Base-by-base conservation (phyloP, 2,113 vertebrate genomes). In the Phrynosoma blainvillii region DNA sequence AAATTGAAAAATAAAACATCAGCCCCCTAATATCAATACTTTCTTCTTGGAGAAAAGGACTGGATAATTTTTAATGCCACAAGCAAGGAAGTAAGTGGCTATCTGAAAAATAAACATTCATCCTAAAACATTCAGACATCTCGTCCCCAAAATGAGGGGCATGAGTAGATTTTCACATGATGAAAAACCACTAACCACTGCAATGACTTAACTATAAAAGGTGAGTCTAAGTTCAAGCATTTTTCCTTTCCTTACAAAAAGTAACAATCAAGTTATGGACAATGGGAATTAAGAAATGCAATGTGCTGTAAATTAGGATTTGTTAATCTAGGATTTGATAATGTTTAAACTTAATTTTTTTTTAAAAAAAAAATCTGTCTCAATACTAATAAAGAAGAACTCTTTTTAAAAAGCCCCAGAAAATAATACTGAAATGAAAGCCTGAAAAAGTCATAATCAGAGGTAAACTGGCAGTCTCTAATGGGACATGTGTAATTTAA, bases 401-500 rank as follows among this genome's bases (percentile, higher is more conserved):
- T 40, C 52, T 54, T 82, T 36, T 66, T 27, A 4, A 62, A 16
- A 91, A 85, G 89, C 16, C 80, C 88, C 93, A 78, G 85, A 92
- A 95, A 93, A 66, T 75, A 92, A 92, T 78, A 91, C 93, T 91
- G 87, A 93, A 93, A 94, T 89, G 80, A 93, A 95, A 68, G 86
- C 89, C 68, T 92, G 89, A 87, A 66, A 16, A 83, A 93, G 89
- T 87, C 9, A 56, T 94, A 96, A 96, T 96, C 93, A 94, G 93
- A 95, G 92, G 94, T 93, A 90, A 93, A 92, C 91, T 94, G 93
- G 87, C 90, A 90, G 89, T 86, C 94, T 97, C 96, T 96, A 96
- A 97, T 95, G 94, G 94, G 93, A 89, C 93, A 94, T 94, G 94
- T 93, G 76, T 95, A 96, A 96, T 96, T 96, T 96, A 96, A 96